Percentiles rank a stretch among this genome's conserved stretches.
These are phyloP conservation scores for Dicrostonyx torquatus DNA, from an alignment of 2,797 vertebrate genomes.

Conservation along the genomic window DNA sequence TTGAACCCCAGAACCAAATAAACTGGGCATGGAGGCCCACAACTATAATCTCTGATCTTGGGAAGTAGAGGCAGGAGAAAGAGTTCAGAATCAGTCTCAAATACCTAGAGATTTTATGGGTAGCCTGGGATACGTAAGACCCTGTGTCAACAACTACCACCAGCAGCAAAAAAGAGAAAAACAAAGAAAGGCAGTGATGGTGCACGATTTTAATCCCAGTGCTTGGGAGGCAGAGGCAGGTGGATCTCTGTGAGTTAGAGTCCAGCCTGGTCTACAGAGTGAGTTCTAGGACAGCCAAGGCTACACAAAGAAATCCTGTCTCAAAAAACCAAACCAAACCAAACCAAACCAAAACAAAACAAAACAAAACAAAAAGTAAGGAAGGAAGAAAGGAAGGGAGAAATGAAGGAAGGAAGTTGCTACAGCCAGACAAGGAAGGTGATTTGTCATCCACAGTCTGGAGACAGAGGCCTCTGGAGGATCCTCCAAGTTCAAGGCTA, in stretches of 20 bases:
- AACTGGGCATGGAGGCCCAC: not conserved
- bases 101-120: not conserved
- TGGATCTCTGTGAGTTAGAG: not conserved
- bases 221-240: not conserved
- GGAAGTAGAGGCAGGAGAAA: not conserved
- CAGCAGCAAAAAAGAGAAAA: not conserved
- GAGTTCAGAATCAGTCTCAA: not conserved
- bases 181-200: not conserved
- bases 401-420: not conserved
- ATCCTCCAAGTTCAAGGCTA: not conserved
- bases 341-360: no score
- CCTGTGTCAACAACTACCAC: not conserved
- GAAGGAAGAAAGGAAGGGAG: no score
- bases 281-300: no score
- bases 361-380: not conserved
- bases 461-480: not conserved
- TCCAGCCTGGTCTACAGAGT: not conserved
- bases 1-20: not conserved
- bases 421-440: not conserved
- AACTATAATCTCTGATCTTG: not conserved
- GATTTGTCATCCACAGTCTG: not conserved
- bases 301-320: not conserved
- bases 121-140: not conserved
- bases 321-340: not conserved
- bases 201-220: not conserved